phyloP scores from a whole-genome alignment of 2,113 vertebrate genomes.

The Paedocypris sp. region DNA sequence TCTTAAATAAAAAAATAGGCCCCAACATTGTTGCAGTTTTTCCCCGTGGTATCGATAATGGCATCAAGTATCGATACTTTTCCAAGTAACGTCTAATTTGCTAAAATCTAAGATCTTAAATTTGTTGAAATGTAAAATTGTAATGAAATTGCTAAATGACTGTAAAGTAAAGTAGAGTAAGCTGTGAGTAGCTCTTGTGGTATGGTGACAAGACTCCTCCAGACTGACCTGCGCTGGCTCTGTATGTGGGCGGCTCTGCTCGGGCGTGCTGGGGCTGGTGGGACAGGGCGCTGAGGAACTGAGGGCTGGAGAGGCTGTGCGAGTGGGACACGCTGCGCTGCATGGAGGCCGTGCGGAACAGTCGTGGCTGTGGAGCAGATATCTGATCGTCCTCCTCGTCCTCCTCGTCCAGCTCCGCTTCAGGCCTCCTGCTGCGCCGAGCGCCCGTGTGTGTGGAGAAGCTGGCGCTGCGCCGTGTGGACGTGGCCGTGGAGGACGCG shows the following conservation, averaged over 20 bases:
- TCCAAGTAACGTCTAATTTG: too few species aligned
- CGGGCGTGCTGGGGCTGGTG: constrained; percentile 70
- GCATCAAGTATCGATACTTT: too few species aligned
- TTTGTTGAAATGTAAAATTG: too few species aligned
- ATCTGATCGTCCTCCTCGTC: constrained; percentile 88
- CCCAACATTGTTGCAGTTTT: too few species aligned
- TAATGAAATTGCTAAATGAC: too few species aligned
- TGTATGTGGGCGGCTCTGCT: constrained; percentile 64
- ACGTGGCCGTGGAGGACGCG: constrained; percentile 81
- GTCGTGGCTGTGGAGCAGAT: constrained; percentile 83
- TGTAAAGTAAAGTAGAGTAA: too few species aligned
- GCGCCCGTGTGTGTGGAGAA: constrained; percentile 70
- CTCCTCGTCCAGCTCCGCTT: constrained; percentile 78
- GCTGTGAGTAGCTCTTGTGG: background rate
- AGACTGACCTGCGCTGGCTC: constrained; percentile 76
- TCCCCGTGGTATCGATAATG: too few species aligned
- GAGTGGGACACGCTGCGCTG: constrained; percentile 82
- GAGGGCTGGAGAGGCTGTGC: constrained; percentile 89
- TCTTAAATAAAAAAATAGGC: too few species aligned
- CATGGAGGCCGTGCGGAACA: constrained; percentile 73
- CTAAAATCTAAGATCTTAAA: too few species aligned
- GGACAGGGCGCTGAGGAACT: constrained; percentile 87
- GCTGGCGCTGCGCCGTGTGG: constrained; percentile 76
- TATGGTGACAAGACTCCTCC: too few species aligned
- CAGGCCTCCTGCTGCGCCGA: constrained; percentile 62